Evolutionary conservation across 1,140 invertebrate species (phyloP).

Genomic region (Chlorops oryzae): DNA sequence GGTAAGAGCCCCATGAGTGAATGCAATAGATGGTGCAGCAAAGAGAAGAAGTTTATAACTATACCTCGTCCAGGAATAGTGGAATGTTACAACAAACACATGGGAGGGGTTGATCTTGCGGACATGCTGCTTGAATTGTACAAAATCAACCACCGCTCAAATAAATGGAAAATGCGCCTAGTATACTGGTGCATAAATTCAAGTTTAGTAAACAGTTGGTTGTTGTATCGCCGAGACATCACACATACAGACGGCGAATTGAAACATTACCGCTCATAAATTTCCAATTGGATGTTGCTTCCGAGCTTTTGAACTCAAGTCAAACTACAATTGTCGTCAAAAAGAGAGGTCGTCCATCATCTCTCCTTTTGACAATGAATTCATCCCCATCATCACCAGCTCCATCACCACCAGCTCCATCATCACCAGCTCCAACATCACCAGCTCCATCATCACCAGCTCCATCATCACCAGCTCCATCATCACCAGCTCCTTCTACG

Average conservation of each 20-base stretch:
- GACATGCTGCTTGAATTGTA: not conserved
- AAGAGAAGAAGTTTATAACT: constrained; percentile 12
- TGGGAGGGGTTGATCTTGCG: too few species aligned
- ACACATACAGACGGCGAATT: not conserved
- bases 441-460: too few species aligned
- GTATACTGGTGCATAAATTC: constrained; percentile 11
- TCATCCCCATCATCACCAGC: constrained; percentile 8
- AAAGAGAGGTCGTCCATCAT: constrained; percentile 6
- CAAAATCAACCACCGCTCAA: constrained; percentile 5
- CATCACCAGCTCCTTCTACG: constrained; percentile 15
- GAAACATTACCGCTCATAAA: not conserved
- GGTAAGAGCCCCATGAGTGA: constrained; percentile 5
- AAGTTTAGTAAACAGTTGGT: constrained; percentile 8
- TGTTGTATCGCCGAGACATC: constrained; percentile 9
- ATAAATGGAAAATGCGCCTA: constrained; percentile 3
- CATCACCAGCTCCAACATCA: too few species aligned
- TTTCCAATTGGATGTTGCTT: not conserved
- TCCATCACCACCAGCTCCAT: not conserved
- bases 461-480: too few species aligned
- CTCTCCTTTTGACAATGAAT: constrained; percentile 16
- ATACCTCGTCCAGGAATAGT: constrained; percentile 2
- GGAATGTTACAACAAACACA: too few species aligned
- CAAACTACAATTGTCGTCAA: constrained; percentile 1
- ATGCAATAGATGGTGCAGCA: constrained; percentile 8
- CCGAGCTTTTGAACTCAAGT: not conserved